phyloP scores from a whole-genome alignment of 2,113 vertebrate species.

The Macrotis lagotis region DNA sequence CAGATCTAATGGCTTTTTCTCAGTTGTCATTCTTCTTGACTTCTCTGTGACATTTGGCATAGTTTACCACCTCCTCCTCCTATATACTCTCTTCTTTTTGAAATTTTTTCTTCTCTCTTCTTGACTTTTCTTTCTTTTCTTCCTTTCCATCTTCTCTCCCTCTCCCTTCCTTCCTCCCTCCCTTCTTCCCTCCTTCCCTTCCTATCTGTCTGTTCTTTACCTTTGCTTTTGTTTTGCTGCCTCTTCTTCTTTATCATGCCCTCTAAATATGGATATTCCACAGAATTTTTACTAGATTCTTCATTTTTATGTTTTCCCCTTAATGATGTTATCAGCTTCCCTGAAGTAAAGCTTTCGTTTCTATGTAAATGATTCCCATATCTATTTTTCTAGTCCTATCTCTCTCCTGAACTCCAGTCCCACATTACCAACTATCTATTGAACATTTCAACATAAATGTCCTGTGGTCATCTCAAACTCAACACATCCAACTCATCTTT shows the following conservation, averaged over 20 bases:
- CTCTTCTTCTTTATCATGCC: neutral
- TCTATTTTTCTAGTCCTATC: neutral
- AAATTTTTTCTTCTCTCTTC: neutral
- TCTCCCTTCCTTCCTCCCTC: neutral
- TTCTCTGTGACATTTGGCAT: neutral
- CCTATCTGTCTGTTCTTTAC: too few relatives aligned
- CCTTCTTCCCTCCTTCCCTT: too few relatives aligned
- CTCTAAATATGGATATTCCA: neutral
- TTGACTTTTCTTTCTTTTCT: neutral
- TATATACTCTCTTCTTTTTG: neutral
- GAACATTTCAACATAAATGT: neutral
- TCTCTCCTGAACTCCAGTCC: neutral
- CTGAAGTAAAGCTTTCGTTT: neutral
- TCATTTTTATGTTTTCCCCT: neutral
- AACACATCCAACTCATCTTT: neutral
- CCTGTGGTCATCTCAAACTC: neutral
- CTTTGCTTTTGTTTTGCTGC: too few relatives aligned
- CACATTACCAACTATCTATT: neutral
- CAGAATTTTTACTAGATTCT: neutral
- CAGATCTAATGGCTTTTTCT: neutral
- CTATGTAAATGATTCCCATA: neutral
- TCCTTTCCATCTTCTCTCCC: accelerated
- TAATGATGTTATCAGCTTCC: neutral
- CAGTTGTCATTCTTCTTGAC: neutral
- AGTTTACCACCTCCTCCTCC: neutral